A percentile compares a stretch with the other conserved stretches of the same genome.
These are phyloP conservation scores for Drosophila tripunctata DNA, from an alignment of 2,888 invertebrate genomes.

Conservation along the genomic window DNA sequence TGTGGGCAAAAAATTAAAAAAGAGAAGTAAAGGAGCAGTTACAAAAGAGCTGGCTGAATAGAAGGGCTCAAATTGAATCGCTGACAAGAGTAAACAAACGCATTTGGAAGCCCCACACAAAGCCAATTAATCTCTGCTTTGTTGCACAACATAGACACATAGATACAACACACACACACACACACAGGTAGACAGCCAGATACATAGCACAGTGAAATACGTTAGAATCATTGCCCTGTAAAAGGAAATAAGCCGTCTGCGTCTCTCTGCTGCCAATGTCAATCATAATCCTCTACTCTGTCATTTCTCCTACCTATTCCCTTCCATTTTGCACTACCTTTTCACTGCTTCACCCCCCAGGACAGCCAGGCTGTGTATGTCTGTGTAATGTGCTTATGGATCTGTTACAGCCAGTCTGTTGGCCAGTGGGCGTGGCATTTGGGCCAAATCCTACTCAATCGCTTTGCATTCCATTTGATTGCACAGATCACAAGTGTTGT, in stretches of 20 bases:
- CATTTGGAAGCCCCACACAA: conserved; percentile 60
- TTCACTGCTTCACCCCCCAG: not conserved
- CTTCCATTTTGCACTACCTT: not conserved
- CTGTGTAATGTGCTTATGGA: conserved; percentile 21
- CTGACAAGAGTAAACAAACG: conserved; percentile 56
- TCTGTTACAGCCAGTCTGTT: conserved; percentile 9
- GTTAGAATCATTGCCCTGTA: conserved; percentile 25
- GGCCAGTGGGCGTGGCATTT: conserved; percentile 22
- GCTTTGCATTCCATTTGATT: conserved; percentile 8
- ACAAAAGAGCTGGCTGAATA: not conserved
- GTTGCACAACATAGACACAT: conserved; percentile 40
- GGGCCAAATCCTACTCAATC: not conserved
- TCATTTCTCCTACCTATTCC: not conserved
- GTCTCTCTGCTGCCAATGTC: conserved; percentile 34
- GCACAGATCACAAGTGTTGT: conserved; percentile 1
- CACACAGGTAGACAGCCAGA: not conserved
- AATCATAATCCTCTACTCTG: conserved; percentile 40
- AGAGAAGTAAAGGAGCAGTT: conserved; percentile 1
- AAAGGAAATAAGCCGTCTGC: conserved; percentile 7
- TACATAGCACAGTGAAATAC: conserved; percentile 10
- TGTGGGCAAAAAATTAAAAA: conserved; percentile 6
- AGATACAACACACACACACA: not conserved
- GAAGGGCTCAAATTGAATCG: conserved; percentile 44
- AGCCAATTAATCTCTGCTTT: conserved; percentile 69
- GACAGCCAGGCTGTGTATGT: no score